These are phyloP conservation scores for Mellivora capensis DNA, from an alignment of 2,113 vertebrate species.

Conservation along the genomic window DNA sequence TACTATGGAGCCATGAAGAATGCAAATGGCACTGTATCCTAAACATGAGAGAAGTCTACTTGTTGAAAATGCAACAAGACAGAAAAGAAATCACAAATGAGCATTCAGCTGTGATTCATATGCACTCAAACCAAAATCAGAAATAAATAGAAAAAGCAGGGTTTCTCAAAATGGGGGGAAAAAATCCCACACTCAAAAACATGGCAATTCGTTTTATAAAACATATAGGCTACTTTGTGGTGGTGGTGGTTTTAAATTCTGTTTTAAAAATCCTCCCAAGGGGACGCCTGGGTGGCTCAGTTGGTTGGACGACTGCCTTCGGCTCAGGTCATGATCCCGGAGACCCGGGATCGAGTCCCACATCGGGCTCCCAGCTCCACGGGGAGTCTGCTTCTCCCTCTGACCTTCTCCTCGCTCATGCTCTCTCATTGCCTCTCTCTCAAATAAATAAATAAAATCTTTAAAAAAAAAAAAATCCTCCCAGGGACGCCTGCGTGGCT, in stretches of 20 bases:
- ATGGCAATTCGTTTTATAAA: neutral
- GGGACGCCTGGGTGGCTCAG: no score
- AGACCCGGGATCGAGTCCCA: no score
- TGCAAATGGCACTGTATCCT: neutral
- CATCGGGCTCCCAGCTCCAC: no score
- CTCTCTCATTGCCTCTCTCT: no score
- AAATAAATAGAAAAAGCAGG: slow-evolving; percentile 17
- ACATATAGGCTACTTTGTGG: neutral
- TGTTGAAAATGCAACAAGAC: neutral
- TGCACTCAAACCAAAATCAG: neutral
- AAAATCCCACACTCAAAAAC: neutral
- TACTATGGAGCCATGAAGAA: neutral
- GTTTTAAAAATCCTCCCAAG: neutral
- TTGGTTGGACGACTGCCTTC: no score
- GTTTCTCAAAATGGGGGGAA: slow-evolving; percentile 41
- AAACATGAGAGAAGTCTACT: neutral
- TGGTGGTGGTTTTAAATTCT: neutral
- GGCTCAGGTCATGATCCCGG: no score
- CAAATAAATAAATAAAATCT: no score
- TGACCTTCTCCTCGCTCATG: no score
- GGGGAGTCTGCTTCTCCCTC: no score
- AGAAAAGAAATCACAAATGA: neutral
- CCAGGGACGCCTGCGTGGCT: no score
- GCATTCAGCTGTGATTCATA: neutral
- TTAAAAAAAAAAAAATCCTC: no score